Evolutionary conservation across 2,888 invertebrate species (phyloP).

Genomic region (Ernsta delagoae): DNA sequence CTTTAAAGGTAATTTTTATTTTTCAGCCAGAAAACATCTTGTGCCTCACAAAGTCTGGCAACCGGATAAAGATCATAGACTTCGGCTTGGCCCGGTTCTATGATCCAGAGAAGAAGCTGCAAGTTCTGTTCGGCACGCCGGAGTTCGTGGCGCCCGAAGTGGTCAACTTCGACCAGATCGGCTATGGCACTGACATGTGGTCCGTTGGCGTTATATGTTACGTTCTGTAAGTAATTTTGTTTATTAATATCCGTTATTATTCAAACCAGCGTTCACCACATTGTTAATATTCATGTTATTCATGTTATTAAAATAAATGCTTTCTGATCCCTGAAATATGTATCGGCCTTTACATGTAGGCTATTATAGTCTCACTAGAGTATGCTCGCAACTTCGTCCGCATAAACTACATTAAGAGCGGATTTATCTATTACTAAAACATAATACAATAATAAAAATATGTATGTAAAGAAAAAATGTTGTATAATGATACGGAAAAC

Average conservation of each 20-base stretch:
- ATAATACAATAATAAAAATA: no score
- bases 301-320: no score
- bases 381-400: no score
- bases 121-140: conserved; percentile 98
- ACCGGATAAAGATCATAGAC: conserved; percentile 99
- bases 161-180: conserved; percentile 98
- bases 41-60: conserved; percentile 97
- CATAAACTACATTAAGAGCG: no score
- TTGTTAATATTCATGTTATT: no score
- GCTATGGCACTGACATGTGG: conserved; percentile 99
- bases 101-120: conserved; percentile 95
- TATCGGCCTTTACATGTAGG: no score
- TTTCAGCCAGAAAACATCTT: conserved; percentile 98
- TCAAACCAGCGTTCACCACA: no score
- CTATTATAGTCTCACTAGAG: no score
- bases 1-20: background rate
- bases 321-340: no score
- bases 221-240: conserved; percentile 93
- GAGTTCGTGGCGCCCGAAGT: conserved; percentile 99
- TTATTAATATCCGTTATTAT: background rate
- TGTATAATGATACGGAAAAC: no score
- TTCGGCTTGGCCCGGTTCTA: conserved; percentile 98
- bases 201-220: conserved; percentile 99
- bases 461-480: no score
- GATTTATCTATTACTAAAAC: no score